phyloP scores from a whole-genome alignment of 1,140 invertebrate genomes.

The Trinorchestia longiramus region DNA sequence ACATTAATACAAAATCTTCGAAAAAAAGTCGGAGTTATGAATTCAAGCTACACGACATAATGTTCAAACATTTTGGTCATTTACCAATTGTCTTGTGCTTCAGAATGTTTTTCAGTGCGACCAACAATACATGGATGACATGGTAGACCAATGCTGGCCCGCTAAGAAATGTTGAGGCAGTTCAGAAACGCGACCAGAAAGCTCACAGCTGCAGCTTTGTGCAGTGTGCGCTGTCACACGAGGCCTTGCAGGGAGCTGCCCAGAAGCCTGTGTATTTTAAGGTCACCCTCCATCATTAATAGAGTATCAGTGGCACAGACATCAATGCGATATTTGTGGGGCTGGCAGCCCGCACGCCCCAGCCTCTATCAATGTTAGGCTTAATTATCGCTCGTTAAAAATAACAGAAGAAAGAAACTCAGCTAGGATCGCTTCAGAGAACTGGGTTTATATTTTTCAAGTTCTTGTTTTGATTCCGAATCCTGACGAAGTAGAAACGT shows the following conservation, averaged over 20 bases:
- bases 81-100: no score
- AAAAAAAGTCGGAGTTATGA: no score
- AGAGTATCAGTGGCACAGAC: not conserved
- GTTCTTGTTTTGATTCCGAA: not conserved
- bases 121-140: not conserved
- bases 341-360: slow-evolving; percentile 16
- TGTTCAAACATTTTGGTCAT: no score
- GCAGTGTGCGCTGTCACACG: not conserved
- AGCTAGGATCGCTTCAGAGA: not conserved
- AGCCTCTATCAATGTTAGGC: slow-evolving; percentile 38
- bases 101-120: not conserved
- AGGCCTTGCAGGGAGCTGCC: not conserved
- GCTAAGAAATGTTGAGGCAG: not conserved
- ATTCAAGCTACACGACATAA: no score
- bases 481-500: not conserved
- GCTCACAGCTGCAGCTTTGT: not conserved
- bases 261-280: not conserved
- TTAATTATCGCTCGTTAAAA: slow-evolving; percentile 38
- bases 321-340: not conserved
- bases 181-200: no score
- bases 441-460: not conserved
- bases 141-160: not conserved
- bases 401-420: slow-evolving; percentile 34
- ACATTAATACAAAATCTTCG: no score
- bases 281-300: not conserved